phyloP scores from a whole-genome alignment of 2,888 invertebrate genomes.

The Sceliomorpha sp. region DNA sequence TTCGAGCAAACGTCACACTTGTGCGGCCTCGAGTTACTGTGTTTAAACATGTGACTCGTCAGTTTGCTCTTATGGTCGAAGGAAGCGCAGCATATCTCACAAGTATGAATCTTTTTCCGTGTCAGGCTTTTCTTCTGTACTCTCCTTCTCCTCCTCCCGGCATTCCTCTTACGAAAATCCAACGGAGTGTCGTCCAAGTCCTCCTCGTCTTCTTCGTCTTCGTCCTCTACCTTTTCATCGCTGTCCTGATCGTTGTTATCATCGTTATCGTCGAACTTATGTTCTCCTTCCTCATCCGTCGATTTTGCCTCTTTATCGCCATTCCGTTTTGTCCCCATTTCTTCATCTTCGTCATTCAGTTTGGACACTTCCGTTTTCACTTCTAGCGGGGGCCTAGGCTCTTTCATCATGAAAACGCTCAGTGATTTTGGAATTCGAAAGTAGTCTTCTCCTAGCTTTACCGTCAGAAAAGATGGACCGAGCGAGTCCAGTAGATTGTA shows the following conservation, averaged over 20 bases:
- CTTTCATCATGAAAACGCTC: constrained; percentile 72
- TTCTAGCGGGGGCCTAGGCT: constrained; percentile 56
- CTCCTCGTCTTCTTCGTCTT: constrained; percentile 48
- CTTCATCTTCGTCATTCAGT: background rate
- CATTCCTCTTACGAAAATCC: constrained; percentile 46
- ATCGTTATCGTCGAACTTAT: background rate
- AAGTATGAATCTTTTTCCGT: constrained; percentile 63
- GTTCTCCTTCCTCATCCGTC: background rate
- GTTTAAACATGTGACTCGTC: constrained; percentile 70
- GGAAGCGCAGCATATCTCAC: constrained; percentile 68
- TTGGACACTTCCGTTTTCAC: background rate
- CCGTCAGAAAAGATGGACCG: constrained; percentile 70
- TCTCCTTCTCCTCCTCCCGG: constrained; percentile 17
- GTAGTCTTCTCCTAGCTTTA: constrained; percentile 72
- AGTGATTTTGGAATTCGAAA: constrained; percentile 73
- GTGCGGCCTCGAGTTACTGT: constrained; percentile 71
- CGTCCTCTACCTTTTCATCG: constrained; percentile 13
- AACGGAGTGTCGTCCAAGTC: constrained; percentile 66
- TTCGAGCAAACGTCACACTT: constrained; percentile 71
- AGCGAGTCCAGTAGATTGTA: constrained; percentile 69
- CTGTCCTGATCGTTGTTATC: constrained; percentile 4
- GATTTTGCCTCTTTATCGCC: constrained; percentile 6
- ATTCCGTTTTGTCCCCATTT: too few relatives aligned
- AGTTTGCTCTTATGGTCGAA: constrained; percentile 71
- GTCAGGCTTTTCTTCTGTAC: constrained; percentile 6